Conservation (phyloP, 2,888 invertebrate genomes). For the Auanema sp. region DNA sequence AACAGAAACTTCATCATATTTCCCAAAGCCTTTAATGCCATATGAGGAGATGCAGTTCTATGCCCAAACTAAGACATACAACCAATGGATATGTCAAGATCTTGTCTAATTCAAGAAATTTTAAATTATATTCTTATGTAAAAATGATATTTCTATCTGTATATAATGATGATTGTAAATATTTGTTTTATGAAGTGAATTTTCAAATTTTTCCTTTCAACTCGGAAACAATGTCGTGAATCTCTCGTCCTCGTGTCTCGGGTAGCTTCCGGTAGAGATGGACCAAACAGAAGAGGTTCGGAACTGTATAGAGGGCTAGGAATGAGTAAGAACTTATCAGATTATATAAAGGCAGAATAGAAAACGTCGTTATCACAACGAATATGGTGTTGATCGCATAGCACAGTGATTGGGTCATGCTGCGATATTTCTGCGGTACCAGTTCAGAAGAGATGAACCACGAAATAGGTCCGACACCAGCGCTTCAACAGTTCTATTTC, state of each 20-base stretch:
- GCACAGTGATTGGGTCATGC: slow-evolving; percentile 44
- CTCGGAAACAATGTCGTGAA: slow-evolving; percentile 50
- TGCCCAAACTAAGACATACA: too few species aligned
- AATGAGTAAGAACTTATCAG: slow-evolving; percentile 44
- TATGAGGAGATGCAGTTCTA: too few species aligned
- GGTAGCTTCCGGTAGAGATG: slow-evolving; percentile 42
- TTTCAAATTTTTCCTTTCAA: slow-evolving; percentile 27
- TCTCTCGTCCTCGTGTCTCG: slow-evolving; percentile 52
- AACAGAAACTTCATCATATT: too few species aligned
- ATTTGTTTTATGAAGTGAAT: too few species aligned
- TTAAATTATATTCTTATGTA: too few species aligned
- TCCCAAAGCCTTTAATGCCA: too few species aligned
- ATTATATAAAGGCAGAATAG: slow-evolving; percentile 43
- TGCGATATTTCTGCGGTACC: slow-evolving; percentile 51
- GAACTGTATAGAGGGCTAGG: slow-evolving; percentile 45
- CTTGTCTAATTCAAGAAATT: too few species aligned
- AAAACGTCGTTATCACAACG: slow-evolving; percentile 45
- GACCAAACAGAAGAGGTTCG: slow-evolving; percentile 34
- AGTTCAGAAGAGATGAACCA: slow-evolving; percentile 55
- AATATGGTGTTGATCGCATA: slow-evolving; percentile 49
- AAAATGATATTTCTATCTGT: too few species aligned
- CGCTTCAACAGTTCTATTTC: slow-evolving; percentile 24
- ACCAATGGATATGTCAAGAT: too few species aligned
- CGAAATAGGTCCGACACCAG: slow-evolving; percentile 50
- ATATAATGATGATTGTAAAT: too few species aligned